Evolutionary conservation across 2,888 invertebrate genomes (phyloP), one percentile per base, ranked within the genome.

Genomic region (Eucriotettix oculatus): DNA sequence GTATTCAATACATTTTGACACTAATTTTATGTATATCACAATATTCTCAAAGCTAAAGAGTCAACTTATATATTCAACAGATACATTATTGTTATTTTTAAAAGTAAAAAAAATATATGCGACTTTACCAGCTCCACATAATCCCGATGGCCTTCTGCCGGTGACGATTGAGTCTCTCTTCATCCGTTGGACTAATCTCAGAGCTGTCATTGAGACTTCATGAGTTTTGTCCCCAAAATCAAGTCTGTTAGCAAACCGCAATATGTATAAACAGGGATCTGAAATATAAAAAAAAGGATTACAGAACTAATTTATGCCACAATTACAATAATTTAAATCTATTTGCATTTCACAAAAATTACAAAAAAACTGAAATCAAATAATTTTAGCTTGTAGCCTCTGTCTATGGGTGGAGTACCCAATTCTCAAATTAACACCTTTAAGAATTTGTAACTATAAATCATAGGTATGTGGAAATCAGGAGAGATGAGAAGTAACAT

Each of bases 131-230:
- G 99, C 98, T 40, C 99, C 99, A 75, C 98, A 99, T 17, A 99
- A 81, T 12, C 98, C 99, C 0, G 97, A 95, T 1, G 99, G 98
- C 66, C 97, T 77, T 62, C 99, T 79, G 10, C 99, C 99, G 1
- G 91, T 92, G 72, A 96, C 94, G 73, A 99, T 89, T 72, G 94
- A 97, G 74, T 99, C 99, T 68, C 92, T 82, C 74, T 97, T 98
- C 99, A 99, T 99, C 67, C 99, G 80, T 74, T 94, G 90, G 29
- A 98, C 93, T 62, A 99, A 79, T 60, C 98, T 81, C 61, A 94
- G 78, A 0, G 98, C 98, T 2, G 98, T 95, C 81, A 89, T 91
- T 60, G 91, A 88, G 9, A 99, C 97, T 71, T 94, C 93, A 69
- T 96, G 93, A 12, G 91, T 90, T 74, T 94, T 94, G 1, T 87